These are phyloP conservation scores for Hyperoplus immaculatus DNA, from an alignment of 2,797 vertebrate genomes.

Conservation along the genomic window DNA sequence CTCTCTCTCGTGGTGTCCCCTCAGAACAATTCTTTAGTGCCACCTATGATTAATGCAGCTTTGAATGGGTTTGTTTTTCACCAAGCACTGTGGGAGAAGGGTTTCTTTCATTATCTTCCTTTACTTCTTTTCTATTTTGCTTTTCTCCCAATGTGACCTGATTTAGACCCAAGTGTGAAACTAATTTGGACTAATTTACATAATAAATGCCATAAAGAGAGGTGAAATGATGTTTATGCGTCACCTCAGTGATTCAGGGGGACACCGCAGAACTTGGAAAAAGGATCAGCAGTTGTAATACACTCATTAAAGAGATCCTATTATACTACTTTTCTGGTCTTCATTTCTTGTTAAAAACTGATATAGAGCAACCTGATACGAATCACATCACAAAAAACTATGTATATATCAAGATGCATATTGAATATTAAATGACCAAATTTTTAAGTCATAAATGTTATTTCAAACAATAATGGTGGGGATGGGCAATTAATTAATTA, in stretches of 20 bases:
- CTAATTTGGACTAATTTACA: constrained; percentile 81
- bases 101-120: constrained; percentile 44
- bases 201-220: constrained; percentile 70
- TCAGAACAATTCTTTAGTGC: constrained; percentile 67
- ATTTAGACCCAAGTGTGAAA: constrained; percentile 74
- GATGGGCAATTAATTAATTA: not conserved
- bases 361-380: too few relatives aligned
- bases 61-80: constrained; percentile 73
- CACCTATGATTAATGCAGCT: constrained; percentile 78
- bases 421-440: too few relatives aligned
- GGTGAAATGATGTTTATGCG: constrained; percentile 54
- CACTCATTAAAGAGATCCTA: constrained; percentile 13
- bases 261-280: constrained; percentile 17
- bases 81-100: constrained; percentile 57
- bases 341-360: too few relatives aligned
- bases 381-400: too few relatives aligned
- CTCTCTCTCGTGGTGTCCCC: constrained; percentile 44
- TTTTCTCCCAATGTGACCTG: constrained; percentile 63
- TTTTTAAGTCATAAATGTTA: too few relatives aligned
- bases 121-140: constrained; percentile 56
- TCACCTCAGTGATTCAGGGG: constrained; percentile 55
- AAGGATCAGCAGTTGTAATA: constrained; percentile 17
- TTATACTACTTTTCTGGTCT: too few relatives aligned
- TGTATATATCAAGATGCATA: too few relatives aligned
- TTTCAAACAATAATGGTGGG: too few relatives aligned